These are phyloP conservation scores for Enteromius paludinosus DNA, from an alignment of 2,797 vertebrate species.

Conservation along the genomic window DNA sequence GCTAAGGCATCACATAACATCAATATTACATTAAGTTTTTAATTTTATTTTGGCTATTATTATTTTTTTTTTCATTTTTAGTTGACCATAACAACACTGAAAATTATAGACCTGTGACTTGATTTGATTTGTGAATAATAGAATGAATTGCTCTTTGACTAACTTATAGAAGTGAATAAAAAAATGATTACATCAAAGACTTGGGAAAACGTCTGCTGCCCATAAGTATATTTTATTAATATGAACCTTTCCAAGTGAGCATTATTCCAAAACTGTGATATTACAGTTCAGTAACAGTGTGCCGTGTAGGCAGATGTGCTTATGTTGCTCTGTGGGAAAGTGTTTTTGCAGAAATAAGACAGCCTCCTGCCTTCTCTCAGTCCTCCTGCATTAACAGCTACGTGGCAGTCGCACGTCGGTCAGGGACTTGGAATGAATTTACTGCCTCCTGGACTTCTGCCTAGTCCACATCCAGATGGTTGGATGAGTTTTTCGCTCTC, in stretches of 20 bases:
- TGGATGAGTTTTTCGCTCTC: conserved; percentile 62
- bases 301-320: conserved; percentile 8
- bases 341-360: conserved; percentile 24
- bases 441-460: conserved; percentile 72
- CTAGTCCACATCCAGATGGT: conserved; percentile 69
- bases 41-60: not conserved
- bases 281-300: not conserved
- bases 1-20: not conserved
- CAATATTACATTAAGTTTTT: not conserved
- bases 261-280: conserved; percentile 1
- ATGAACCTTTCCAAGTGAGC: conserved; percentile 3
- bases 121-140: not conserved
- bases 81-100: not conserved
- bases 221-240: conserved; percentile 4
- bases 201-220: not conserved
- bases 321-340: conserved; percentile 50
- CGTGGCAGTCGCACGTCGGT: conserved; percentile 70
- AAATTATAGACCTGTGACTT: not conserved
- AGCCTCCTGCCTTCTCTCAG: conserved; percentile 30
- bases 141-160: not conserved
- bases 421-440: conserved; percentile 68
- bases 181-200: not conserved
- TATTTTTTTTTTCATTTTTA: no score
- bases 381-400: conserved; percentile 60
- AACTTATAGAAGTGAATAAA: not conserved